Conservation (phyloP, 2,888 invertebrate species). For the Hirtodrosophila duncani region DNA sequence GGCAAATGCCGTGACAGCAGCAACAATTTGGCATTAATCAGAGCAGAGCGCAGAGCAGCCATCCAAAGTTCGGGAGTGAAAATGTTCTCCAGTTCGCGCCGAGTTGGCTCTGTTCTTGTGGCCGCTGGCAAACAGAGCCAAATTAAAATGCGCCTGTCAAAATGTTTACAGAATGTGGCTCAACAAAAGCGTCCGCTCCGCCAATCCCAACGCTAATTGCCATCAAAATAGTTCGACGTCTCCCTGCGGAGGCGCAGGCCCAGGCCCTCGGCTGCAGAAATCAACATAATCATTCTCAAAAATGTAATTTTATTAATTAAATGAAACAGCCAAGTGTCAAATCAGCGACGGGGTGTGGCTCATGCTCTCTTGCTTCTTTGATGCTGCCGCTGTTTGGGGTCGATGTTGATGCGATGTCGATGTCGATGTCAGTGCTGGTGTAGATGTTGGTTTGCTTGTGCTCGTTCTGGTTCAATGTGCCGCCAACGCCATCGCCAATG, state of each 20-base stretch:
- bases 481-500: constrained; percentile 33
- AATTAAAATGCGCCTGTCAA: constrained; percentile 57
- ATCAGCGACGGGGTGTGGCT: constrained; percentile 46
- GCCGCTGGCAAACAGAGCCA: constrained; percentile 19
- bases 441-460: constrained; percentile 38
- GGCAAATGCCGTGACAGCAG: constrained; percentile 42
- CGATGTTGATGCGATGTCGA: too few relatives aligned
- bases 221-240: constrained; percentile 16
- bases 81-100: constrained; percentile 34
- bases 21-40: constrained; percentile 57
- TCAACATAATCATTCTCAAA: constrained; percentile 57
- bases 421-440: neutral
- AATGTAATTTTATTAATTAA: constrained; percentile 70
- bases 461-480: constrained; percentile 65
- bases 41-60: constrained; percentile 7
- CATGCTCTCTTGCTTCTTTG: neutral
- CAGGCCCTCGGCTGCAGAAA: constrained; percentile 28
- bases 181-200: neutral
- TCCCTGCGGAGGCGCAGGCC: constrained; percentile 4
- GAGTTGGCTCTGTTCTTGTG: neutral
- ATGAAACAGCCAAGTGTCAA: constrained; percentile 64
- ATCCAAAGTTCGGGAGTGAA: constrained; percentile 25
- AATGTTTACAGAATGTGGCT: constrained; percentile 39
- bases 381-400: neutral
- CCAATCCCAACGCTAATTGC: neutral